phyloP scores from a whole-genome alignment of 2,888 invertebrate species.

The Tridacna crocea region DNA sequence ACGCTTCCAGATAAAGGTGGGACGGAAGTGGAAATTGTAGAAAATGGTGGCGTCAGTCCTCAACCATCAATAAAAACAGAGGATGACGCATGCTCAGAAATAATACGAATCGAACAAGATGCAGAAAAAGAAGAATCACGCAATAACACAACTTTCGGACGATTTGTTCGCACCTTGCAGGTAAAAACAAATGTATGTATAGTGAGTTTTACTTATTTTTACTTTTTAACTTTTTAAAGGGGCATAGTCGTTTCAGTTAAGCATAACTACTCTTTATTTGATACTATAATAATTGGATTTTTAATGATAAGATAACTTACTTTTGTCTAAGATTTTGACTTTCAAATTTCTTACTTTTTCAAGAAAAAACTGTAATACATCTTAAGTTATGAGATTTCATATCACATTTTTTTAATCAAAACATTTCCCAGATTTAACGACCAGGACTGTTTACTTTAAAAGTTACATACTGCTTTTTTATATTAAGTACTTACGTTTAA shows the following conservation, averaged over 20 bases:
- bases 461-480: too few species aligned
- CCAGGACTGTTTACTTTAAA: too few species aligned
- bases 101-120: conserved; percentile 78
- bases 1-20: conserved; percentile 42
- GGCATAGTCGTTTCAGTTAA: not conserved
- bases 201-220: conserved; percentile 15
- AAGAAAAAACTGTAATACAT: too few species aligned
- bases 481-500: too few species aligned
- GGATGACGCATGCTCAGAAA: conserved; percentile 80
- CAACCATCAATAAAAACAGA: conserved; percentile 73
- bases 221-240: not conserved
- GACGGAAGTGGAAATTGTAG: conserved; percentile 73
- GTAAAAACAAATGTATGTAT: conserved; percentile 59
- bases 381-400: too few species aligned
- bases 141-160: conserved; percentile 66
- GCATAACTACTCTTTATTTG: too few species aligned
- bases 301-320: too few species aligned
- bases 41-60: conserved; percentile 79
- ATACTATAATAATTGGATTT: too few species aligned
- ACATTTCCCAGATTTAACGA: too few species aligned
- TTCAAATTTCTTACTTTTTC: too few species aligned
- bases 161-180: conserved; percentile 78
- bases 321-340: too few species aligned
- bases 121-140: conserved; percentile 66
- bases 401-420: too few species aligned